Conservation (phyloP, 2,888 invertebrate species). For the Ommatoiulus sabulosus region DNA sequence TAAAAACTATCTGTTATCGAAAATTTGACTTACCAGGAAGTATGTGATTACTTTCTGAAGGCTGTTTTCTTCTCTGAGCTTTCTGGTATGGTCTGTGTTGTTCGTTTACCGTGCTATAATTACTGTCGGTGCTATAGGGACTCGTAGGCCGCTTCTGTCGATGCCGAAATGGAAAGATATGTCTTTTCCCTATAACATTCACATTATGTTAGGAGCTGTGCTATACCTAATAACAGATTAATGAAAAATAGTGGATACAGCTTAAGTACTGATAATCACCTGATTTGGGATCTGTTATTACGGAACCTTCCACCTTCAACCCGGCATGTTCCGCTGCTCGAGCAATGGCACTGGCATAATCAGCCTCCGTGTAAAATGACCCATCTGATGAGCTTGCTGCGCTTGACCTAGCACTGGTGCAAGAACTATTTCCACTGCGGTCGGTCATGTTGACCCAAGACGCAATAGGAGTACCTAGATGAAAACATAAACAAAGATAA, state of each 20-base stretch:
- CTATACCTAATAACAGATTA: neutral
- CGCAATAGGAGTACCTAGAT: slow-evolving; percentile 63
- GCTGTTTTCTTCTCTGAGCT: slow-evolving; percentile 58
- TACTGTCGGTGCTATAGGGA: slow-evolving; percentile 69
- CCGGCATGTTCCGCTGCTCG: slow-evolving; percentile 68
- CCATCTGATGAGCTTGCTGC: slow-evolving; percentile 67
- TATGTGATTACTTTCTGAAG: slow-evolving; percentile 50
- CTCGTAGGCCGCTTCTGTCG: slow-evolving; percentile 64
- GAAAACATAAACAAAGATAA: neutral
- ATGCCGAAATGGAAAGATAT: slow-evolving; percentile 58
- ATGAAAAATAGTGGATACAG: neutral
- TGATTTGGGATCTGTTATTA: slow-evolving; percentile 58
- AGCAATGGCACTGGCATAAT: slow-evolving; percentile 68
- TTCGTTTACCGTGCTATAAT: slow-evolving; percentile 66
- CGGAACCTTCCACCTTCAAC: slow-evolving; percentile 66
- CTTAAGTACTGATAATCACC: slow-evolving; percentile 49
- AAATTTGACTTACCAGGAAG: slow-evolving; percentile 37
- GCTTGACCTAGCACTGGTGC: slow-evolving; percentile 67
- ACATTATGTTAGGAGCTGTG: neutral
- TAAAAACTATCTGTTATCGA: neutral
- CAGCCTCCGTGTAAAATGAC: slow-evolving; percentile 68
- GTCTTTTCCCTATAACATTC: slow-evolving; percentile 57
- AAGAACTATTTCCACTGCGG: slow-evolving; percentile 63
- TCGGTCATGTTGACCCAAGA: slow-evolving; percentile 65
- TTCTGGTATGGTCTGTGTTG: slow-evolving; percentile 57